Conservation (phyloP, 2,113 vertebrate genomes). For the Balaeniceps rex region DNA sequence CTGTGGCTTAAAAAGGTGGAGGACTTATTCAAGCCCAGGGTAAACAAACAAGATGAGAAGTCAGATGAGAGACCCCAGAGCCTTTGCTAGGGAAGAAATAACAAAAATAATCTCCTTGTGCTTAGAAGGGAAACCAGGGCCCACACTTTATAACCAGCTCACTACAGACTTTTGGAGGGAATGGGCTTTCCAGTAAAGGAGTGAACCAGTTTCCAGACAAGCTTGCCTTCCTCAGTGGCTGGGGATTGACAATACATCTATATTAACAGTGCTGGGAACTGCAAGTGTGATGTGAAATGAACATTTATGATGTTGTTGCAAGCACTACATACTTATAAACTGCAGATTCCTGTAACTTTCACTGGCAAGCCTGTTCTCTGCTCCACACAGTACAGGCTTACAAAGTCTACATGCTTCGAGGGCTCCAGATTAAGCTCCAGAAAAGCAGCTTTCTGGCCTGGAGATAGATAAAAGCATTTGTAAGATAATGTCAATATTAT, state of each 20-base stretch:
- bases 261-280: slow-evolving; percentile 30
- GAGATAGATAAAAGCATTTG: not conserved
- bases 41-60: slow-evolving; percentile 32
- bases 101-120: slow-evolving; percentile 43
- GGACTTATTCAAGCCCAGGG: not conserved
- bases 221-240: not conserved
- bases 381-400: not conserved
- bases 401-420: not conserved
- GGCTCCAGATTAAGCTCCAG: not conserved
- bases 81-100: slow-evolving; percentile 12
- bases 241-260: slow-evolving; percentile 39
- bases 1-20: not conserved
- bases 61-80: slow-evolving; percentile 4
- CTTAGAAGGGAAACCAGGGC: slow-evolving; percentile 47
- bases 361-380: slow-evolving; percentile 1
- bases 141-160: not conserved
- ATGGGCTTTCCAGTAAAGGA: slow-evolving; percentile 7
- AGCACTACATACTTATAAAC: not conserved
- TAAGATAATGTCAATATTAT: not conserved
- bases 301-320: slow-evolving; percentile 64
- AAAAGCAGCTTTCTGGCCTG: not conserved
- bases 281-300: slow-evolving; percentile 43
- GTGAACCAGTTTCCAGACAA: slow-evolving; percentile 35
- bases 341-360: slow-evolving; percentile 29
- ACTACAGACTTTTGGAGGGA: not conserved